A percentile compares a stretch with the other conserved stretches of the same genome.
These are phyloP conservation scores for Drosophila helvetica DNA, from an alignment of 2,888 invertebrate species.

Conservation along the genomic window DNA sequence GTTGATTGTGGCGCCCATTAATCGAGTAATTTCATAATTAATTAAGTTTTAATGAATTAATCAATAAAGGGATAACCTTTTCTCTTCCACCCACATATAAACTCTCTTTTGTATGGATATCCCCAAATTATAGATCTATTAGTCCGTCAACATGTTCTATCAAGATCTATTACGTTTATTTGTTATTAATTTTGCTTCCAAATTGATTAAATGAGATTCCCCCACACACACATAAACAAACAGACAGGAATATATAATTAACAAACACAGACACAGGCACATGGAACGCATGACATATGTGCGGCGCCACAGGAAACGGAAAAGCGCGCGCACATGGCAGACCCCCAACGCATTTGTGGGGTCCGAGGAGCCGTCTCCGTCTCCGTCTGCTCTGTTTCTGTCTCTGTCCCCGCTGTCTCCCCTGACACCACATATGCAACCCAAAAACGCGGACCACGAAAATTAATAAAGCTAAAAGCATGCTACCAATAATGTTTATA, in stretches of 20 bases:
- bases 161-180: conserved; percentile 37
- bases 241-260: conserved; percentile 64
- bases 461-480: conserved; percentile 77
- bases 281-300: conserved; percentile 38
- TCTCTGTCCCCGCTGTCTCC: conserved; percentile 23
- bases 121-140: not conserved
- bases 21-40: not conserved
- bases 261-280: conserved; percentile 38
- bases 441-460: conserved; percentile 16
- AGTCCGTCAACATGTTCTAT: conserved; percentile 10
- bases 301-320: conserved; percentile 43
- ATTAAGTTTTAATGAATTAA: not conserved
- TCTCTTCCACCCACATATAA: not conserved
- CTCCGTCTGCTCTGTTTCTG: not conserved
- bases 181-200: conserved; percentile 44
- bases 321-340: conserved; percentile 3
- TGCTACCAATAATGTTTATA: conserved; percentile 76
- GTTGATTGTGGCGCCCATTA: not conserved
- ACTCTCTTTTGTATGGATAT: not conserved
- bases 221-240: conserved; percentile 13
- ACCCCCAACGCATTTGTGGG: conserved; percentile 11
- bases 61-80: not conserved
- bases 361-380: conserved; percentile 22
- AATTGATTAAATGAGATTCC: conserved; percentile 48
- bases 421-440: conserved; percentile 47